Evolutionary conservation across 2,888 invertebrate species (phyloP).

Genomic region (Latheticus oryzae): DNA sequence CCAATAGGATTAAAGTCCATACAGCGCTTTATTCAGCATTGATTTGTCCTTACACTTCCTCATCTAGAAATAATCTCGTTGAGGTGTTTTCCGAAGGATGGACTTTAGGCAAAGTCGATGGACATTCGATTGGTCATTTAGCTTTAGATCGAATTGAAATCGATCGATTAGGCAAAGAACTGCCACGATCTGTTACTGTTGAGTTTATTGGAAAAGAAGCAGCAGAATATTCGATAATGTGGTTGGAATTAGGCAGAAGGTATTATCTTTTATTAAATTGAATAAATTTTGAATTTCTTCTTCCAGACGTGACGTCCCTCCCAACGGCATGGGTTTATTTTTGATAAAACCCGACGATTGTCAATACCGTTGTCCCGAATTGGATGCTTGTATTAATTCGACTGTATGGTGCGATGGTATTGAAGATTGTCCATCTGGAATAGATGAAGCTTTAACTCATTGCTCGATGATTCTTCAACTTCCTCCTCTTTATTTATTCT

Average conservation of each 20-base stretch:
- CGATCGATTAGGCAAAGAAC: slow-evolving; percentile 72
- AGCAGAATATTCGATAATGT: slow-evolving; percentile 80
- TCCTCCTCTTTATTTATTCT: slow-evolving; percentile 78
- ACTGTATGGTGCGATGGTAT: slow-evolving; percentile 85
- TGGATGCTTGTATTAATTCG: slow-evolving; percentile 84
- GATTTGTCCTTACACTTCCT: slow-evolving; percentile 70
- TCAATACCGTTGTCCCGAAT: slow-evolving; percentile 79
- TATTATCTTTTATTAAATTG: slow-evolving; percentile 50
- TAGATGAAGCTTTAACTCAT: slow-evolving; percentile 83
- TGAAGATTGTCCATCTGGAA: slow-evolving; percentile 82
- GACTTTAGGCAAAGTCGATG: slow-evolving; percentile 66
- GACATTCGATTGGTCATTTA: slow-evolving; percentile 53
- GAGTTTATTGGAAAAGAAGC: slow-evolving; percentile 83
- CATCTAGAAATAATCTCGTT: slow-evolving; percentile 74
- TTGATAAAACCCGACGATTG: slow-evolving; percentile 76
- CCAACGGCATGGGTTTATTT: slow-evolving; percentile 69
- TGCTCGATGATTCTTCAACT: slow-evolving; percentile 82
- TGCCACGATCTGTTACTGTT: slow-evolving; percentile 77
- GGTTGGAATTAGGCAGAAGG: slow-evolving; percentile 84
- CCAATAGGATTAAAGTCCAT: slow-evolving; percentile 83
- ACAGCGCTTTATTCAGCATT: slow-evolving; percentile 71
- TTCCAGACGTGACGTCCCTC: slow-evolving; percentile 66
- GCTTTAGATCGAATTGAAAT: slow-evolving; percentile 67
- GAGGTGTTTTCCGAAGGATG: slow-evolving; percentile 90
- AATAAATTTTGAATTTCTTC: slow-evolving; percentile 3